Base-by-base conservation (phyloP, 1,140 invertebrate genomes). In the Diorhabda sublineata region DNA sequence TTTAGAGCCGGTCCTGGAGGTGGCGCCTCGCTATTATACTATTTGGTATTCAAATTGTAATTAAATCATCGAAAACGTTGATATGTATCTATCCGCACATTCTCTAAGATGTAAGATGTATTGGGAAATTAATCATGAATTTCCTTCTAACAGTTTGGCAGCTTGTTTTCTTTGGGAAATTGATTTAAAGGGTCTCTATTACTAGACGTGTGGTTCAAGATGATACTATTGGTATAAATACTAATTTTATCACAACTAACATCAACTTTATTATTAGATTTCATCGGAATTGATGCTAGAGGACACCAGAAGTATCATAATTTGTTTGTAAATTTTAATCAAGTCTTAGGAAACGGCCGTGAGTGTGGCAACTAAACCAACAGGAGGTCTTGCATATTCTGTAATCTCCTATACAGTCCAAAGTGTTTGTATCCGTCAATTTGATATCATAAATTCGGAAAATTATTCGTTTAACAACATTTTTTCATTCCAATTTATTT, bases 341-440 rank as follows among this genome's bases (percentile, higher is more conserved):
- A 52, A 52, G 47, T 52, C 47, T 52, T 52, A 52, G 47, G 47
- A n/a, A 52, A 52, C n/a, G 47, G 47, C 47, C 47, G 47, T 52
- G 47, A 26, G 26, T 52, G 47, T 52, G 47, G 6, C 47, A 52
- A 6, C 47, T 52, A 6, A 52, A 52, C 47, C 47, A 52, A 52
- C 47, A 52, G 47, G 47, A 52, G 47, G 6, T 52, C n/a, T 52
- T 8, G n/a, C 6, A 52, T 52, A 52, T 52, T 52, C 47, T 26
- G 26, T 26, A 26, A 26, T 26, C 26, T 26, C 26, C 26, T 26
- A 26, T 26, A 26, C 26, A 26, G 26, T 26, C 26, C 26, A 26
- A 26, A 26, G 26, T 26, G 26, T 26, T 26, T 26, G 26, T 26
- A 1, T 26, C 26, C 26, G 26, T 26, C 26, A 26, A 26, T 26